Conservation (phyloP, 2,113 vertebrate species). For the Zeus faber region DNA sequence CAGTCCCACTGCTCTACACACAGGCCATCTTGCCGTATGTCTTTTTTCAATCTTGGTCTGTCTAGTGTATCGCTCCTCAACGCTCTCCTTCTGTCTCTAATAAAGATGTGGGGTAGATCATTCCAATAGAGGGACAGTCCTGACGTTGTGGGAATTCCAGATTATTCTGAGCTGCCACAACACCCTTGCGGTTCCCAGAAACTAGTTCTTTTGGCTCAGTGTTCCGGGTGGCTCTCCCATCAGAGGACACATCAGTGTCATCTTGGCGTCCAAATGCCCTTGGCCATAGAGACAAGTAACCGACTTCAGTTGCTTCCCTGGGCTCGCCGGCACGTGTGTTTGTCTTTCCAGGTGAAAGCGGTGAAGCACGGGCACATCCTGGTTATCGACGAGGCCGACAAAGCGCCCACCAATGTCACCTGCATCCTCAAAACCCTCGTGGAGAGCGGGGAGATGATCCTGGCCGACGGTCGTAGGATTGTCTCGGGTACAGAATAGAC, state of each 20-base stretch:
- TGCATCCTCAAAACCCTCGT: conserved; percentile 96
- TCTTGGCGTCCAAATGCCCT: too few species aligned
- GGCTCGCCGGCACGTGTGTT: conserved; percentile 38
- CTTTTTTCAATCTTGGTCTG: too few species aligned
- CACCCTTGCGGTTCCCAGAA: not conserved
- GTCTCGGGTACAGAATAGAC: conserved; percentile 77
- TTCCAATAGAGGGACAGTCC: too few species aligned
- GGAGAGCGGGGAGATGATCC: conserved; percentile 96
- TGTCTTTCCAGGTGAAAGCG: conserved; percentile 85
- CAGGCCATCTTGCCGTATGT: too few species aligned
- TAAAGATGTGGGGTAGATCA: too few species aligned
- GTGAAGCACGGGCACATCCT: conserved; percentile 89
- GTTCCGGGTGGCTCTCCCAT: too few species aligned
- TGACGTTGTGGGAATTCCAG: not conserved
- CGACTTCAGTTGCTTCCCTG: conserved; percentile 11
- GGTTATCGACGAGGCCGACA: conserved; percentile 96
- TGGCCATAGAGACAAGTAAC: too few species aligned
- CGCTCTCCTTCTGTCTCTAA: not conserved
- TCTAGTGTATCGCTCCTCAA: too few species aligned
- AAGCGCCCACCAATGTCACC: conserved; percentile 96
- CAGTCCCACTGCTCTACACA: too few species aligned
- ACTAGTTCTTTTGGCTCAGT: not conserved
- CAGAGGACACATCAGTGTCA: too few species aligned
- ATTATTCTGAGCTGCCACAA: not conserved
- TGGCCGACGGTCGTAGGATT: conserved; percentile 92